Evolutionary conservation across 2,888 invertebrate genomes (phyloP), one percentile per base, ranked within the genome.

Genomic region (Amblyjoppa proteus): DNA sequence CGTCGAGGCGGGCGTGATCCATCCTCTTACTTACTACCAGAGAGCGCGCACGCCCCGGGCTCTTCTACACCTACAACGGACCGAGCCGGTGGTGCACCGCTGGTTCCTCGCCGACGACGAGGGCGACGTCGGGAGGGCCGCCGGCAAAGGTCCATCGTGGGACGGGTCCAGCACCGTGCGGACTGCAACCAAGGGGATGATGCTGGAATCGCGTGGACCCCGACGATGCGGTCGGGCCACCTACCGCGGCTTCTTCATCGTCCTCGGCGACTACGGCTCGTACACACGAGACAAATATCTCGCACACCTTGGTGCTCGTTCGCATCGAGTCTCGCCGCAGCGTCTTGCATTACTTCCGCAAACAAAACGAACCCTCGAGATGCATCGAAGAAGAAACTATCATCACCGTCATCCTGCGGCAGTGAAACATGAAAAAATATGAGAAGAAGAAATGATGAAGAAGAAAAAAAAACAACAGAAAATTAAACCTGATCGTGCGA

Each of bases 1-100:
- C 80, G 77, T 73, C 76, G 76, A 80, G 82, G 81, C 86, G 74
- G 84, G 80, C 87, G 75, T 81, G 71, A 83, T 88, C 77, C 82
- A 81, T 86, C 78, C 70, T 82, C 76, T 84, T 83, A 77, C 81
- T 84, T 80, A 83, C 81, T 83, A 74, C 76, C 83, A 83, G 80
- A 78, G 69, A 76, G 73, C 78, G 71, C 58, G 71, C 68, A 66
- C 75, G 61, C 74, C 66, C 66, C 53, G 45, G 49, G 70, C 64
- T 51, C 49, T 58, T 76, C 75, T 76, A 85, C 85, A 85, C 82
- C 84, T 83, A 85, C 87, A 71, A 86, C 71, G 74, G 41, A 5
- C 41, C 69, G 77, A 84, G 49, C 74, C 34, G 80, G 69, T 56
- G 74, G 74, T 84, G 80, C 74, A 83, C 28, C 69, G 56, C 41